Base-by-base conservation (phyloP, 2,113 vertebrate species). In the Ciconia maguari region DNA sequence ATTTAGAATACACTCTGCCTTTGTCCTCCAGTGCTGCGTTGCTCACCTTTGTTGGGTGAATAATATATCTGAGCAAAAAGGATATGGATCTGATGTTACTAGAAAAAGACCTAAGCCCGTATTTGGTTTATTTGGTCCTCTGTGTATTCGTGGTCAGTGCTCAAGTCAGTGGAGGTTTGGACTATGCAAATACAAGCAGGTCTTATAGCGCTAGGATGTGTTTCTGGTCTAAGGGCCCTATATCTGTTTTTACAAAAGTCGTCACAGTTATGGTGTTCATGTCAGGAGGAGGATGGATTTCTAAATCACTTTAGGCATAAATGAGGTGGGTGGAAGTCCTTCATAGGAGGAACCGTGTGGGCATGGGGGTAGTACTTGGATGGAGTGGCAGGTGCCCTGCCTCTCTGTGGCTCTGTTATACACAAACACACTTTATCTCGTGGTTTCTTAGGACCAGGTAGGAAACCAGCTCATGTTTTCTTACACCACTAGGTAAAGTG, bases 1-100 rank as follows among this genome's bases (percentile, higher is more conserved):
- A 83, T 95, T 95, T 96, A 95, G 94, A 83, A 78, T 91, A 58
- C n/a, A 41, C 12, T 61, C 75, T 70, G 62, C 62, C 60, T 93
- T 89, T 94, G 57, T 89, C 72, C 57, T 58, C 20, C 36, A 52
- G 34, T 30, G 19, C 70, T 68, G 25, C 9, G 21, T n/a, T 87
- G 4, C 81, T 91, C 89, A 74, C 75, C 38, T 96, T 54, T 3
- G 5, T 19, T 74, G 54, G 36, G 20, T 80, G 51, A 96, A 46
- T 94, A 68, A 77, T 86, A 8, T 20, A 52, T 62, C 66, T 92
- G 48, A 88, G 51, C 4, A 16, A 89, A 30, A 61, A 89, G 38
- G 41, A 57, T 26, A 11, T 34, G 58, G 18, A 44, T 60, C n/a
- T 91, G 74, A 68, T 62, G 16, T 79, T 87, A 41, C 65, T 69